Evolutionary conservation across 2,113 vertebrate species (phyloP), one percentile per base, ranked within the genome.

Genomic region (Cheilinus undulatus): DNA sequence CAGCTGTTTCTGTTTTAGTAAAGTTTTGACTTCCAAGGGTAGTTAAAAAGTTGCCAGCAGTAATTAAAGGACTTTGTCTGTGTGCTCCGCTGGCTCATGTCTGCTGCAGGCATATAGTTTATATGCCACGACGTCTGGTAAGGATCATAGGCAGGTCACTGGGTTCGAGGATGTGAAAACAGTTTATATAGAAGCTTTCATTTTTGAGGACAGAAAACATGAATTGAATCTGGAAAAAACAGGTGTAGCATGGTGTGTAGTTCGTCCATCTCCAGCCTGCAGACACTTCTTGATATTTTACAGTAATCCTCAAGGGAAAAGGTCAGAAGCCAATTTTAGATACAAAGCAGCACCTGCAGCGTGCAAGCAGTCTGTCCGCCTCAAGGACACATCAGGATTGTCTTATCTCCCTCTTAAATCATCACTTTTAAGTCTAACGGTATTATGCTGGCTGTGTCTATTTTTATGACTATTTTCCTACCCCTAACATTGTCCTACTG

Each of bases 111-210:
- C 36, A 36, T 13, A 1, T 54, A 48, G 67, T 56, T 17, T 11
- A 3, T 34, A 6, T 72, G 78, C 81, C 83, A 86, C 86, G 75
- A 86, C 86, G 78, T 84, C 66, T 84, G 78, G 84, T 49, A 24
- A 11, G 30, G 50, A 60, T 65, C 45, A 48, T 1, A 3, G 22
- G 17, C 61, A 43, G 77, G 32, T 76, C 72, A 61, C 42, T 11
- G 64, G 15, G 68, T 73, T 76, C 54, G 67, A 15, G 5, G 26
- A 15, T 13, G 32, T 17, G 5, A 10, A 15, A 19, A 10, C 24
- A 36, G 51, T 50, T 83, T 32, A 58, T 62, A 50, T 78, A 38
- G 38, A 24, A 12, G 20, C 19, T 30, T 69, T 64, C n/a, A 24
- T 48, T 20, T 48, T 32, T 3, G 7, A 48, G 34, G 20, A 24